Conservation (phyloP, 1,140 invertebrate species). For the Acromyrmex heyeri region DNA sequence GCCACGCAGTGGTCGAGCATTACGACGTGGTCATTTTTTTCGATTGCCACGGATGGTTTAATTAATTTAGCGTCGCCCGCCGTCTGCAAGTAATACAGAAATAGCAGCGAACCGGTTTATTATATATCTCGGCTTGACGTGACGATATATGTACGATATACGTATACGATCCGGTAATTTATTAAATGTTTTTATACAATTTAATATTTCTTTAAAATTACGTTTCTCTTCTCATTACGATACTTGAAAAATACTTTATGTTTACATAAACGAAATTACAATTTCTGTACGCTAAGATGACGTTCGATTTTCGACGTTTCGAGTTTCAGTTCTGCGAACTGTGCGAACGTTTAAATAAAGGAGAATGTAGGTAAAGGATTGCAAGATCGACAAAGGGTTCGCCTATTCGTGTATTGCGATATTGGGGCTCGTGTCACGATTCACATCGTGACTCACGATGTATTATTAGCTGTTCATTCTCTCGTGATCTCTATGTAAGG, state of each 20-base stretch:
- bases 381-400: background rate
- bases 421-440: conserved; percentile 71
- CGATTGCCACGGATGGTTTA: conserved; percentile 30
- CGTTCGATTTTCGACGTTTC: background rate
- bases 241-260: background rate
- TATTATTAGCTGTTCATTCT: conserved; percentile 74
- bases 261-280: background rate
- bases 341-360: background rate
- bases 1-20: background rate
- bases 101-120: conserved; percentile 35
- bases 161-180: background rate
- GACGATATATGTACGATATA: too few relatives aligned
- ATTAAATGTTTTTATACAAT: conserved; percentile 12
- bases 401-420: conserved; percentile 32
- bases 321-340: background rate
- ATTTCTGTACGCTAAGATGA: background rate
- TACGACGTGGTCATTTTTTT: conserved; percentile 30
- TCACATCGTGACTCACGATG: conserved; percentile 76
- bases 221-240: background rate
- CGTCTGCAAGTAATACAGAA: background rate
- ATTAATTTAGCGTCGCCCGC: conserved; percentile 52
- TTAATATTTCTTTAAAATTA: background rate
- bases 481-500: conserved; percentile 67
- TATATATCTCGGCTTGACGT: background rate
- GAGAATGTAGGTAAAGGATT: conserved; percentile 4